Evolutionary conservation across 1,140 invertebrate genomes (phyloP).

Genomic region (Lepidostoma basale): DNA sequence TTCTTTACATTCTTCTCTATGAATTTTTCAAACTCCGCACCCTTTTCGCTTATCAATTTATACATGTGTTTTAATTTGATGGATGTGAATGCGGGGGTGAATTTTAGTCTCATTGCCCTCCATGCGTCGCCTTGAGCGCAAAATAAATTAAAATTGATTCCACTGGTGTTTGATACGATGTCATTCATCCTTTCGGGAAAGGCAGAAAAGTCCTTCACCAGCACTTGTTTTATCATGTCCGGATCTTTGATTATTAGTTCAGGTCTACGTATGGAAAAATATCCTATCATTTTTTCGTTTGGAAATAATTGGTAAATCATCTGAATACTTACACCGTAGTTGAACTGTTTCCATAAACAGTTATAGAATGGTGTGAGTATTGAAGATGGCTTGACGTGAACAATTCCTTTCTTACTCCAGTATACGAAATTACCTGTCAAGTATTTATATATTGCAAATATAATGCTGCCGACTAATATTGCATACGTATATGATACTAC

Average conservation of each 20-base stretch:
- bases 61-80: slow-evolving; percentile 66
- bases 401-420: slow-evolving; percentile 56
- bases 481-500: neutral
- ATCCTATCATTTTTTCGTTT: slow-evolving; percentile 49
- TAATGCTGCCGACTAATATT: neutral
- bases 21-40: slow-evolving; percentile 44
- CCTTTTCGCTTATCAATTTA: slow-evolving; percentile 51
- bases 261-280: slow-evolving; percentile 54
- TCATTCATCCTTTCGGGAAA: slow-evolving; percentile 55
- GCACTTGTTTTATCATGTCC: slow-evolving; percentile 60
- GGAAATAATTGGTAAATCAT: slow-evolving; percentile 45
- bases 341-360: slow-evolving; percentile 20
- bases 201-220: slow-evolving; percentile 63
- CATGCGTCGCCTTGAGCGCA: slow-evolving; percentile 54
- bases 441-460: slow-evolving; percentile 11
- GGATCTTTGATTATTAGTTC: slow-evolving; percentile 60
- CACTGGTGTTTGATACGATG: slow-evolving; percentile 47
- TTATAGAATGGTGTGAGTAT: slow-evolving; percentile 50
- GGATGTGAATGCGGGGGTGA: slow-evolving; percentile 61
- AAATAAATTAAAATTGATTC: slow-evolving; percentile 47
- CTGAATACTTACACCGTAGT: slow-evolving; percentile 17
- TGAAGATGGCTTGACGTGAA: slow-evolving; percentile 47
- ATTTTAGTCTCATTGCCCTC: slow-evolving; percentile 60
- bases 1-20: slow-evolving; percentile 30
- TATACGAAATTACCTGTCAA: slow-evolving; percentile 49